Percentiles rank a stretch among this genome's conserved stretches.
Evolutionary conservation across 1,140 invertebrate genomes (phyloP).

Genomic region (Pachypeltis micranthus): DNA sequence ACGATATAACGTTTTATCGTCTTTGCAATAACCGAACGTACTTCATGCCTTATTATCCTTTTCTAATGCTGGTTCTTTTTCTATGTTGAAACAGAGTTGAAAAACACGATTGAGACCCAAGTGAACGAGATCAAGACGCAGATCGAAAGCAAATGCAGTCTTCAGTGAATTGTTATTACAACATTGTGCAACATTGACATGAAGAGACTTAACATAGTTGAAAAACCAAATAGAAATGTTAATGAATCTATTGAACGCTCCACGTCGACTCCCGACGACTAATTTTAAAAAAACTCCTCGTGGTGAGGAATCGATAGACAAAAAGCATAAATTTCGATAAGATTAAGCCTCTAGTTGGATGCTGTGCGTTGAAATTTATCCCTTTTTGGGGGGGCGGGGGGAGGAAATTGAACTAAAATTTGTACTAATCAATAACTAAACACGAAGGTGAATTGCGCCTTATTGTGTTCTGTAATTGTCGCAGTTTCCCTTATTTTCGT

Average conservation of each 20-base stretch:
- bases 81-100: constrained; percentile 59
- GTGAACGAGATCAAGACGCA: constrained; percentile 87
- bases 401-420: too few relatives aligned
- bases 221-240: constrained; percentile 17
- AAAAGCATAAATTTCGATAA: too few relatives aligned
- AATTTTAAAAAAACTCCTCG: not conserved
- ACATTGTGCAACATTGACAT: constrained; percentile 20
- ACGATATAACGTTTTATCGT: too few relatives aligned
- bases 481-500: too few relatives aligned
- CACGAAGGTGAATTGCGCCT: too few relatives aligned
- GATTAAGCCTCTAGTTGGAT: too few relatives aligned
- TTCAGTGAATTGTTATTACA: constrained; percentile 53
- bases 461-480: too few relatives aligned
- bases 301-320: too few relatives aligned
- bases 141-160: constrained; percentile 85
- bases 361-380: too few relatives aligned
- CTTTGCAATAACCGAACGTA: too few relatives aligned
- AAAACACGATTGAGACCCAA: constrained; percentile 88
- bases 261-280: not conserved
- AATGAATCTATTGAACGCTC: constrained; percentile 10
- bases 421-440: too few relatives aligned
- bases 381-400: too few relatives aligned
- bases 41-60: not conserved
- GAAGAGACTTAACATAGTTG: constrained; percentile 18
- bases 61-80: constrained; percentile 33